These are phyloP conservation scores for Spodoptera litura DNA, from an alignment of 1,140 invertebrate species.

Conservation along the genomic window DNA sequence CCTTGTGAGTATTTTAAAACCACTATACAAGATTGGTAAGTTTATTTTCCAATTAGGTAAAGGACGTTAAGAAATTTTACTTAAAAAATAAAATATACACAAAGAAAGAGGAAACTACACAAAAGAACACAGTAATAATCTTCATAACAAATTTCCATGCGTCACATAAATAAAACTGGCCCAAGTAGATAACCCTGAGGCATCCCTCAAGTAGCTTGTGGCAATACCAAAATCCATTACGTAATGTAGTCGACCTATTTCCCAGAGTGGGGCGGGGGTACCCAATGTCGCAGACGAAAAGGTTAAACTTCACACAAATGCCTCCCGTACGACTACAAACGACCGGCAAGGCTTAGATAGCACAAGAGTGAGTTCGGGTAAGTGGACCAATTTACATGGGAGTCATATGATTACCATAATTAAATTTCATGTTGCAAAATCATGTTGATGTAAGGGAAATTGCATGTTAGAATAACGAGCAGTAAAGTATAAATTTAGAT, in stretches of 20 bases:
- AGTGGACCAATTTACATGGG: constrained; percentile 40
- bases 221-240: constrained; percentile 60
- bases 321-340: constrained; percentile 46
- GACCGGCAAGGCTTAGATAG: constrained; percentile 52
- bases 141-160: constrained; percentile 42
- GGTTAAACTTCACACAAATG: constrained; percentile 63
- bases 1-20: no score
- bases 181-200: constrained; percentile 21
- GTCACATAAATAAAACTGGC: constrained; percentile 44
- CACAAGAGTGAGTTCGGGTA: constrained; percentile 43
- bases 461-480: not conserved
- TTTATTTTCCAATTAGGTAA: no score
- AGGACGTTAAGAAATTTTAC: no score
- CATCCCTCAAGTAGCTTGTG: constrained; percentile 52
- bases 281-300: constrained; percentile 58
- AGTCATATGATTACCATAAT: constrained; percentile 46
- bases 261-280: constrained; percentile 45
- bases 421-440: constrained; percentile 35
- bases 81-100: no score
- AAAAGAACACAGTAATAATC: not conserved
- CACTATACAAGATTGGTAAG: no score
- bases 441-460: constrained; percentile 2
- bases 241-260: constrained; percentile 63
- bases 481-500: not conserved
- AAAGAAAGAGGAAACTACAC: not conserved